A percentile compares a stretch with the other conserved stretches of the same genome.
Conservation (phyloP, 53 echinoderm and acorn worm species). For the Holothuria scabra region DNA sequence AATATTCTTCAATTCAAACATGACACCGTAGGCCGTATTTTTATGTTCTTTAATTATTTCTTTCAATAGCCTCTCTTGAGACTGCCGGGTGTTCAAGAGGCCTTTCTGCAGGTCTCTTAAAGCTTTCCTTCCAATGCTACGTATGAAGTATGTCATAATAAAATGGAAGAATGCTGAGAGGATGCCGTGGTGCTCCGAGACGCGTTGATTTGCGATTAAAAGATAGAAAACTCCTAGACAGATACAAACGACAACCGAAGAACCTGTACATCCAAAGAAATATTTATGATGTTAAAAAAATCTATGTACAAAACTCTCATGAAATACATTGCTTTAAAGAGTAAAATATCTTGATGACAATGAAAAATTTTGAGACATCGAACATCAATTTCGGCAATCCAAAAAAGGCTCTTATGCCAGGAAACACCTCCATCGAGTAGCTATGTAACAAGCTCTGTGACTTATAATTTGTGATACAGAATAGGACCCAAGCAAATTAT, state of each 20-base stretch:
- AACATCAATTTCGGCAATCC: too few relatives aligned
- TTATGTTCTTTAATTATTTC: slow-evolving; percentile 48
- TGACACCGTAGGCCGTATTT: slow-evolving; percentile 61
- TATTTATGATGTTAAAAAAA: too few relatives aligned
- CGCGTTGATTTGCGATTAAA: neutral
- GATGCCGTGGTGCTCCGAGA: slow-evolving; percentile 14
- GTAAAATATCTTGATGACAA: too few relatives aligned
- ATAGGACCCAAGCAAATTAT: too few relatives aligned
- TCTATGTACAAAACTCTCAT: too few relatives aligned
- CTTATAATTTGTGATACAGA: too few relatives aligned
- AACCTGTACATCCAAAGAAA: neutral
- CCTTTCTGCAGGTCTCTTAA: neutral
- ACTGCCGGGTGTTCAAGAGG: slow-evolving; percentile 49
- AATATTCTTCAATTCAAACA: slow-evolving; percentile 52
- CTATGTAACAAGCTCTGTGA: too few relatives aligned
- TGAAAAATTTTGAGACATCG: too few relatives aligned
- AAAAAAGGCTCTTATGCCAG: too few relatives aligned
- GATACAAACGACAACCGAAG: neutral
- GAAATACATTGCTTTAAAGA: too few relatives aligned
- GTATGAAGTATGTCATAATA: neutral
- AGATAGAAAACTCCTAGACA: slow-evolving; percentile 6
- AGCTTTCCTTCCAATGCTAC: neutral
- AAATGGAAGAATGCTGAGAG: neutral
- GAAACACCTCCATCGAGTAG: too few relatives aligned
- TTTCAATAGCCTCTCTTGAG: slow-evolving; percentile 62